Percentiles rank a stretch among this genome's conserved stretches.
Evolutionary conservation across 2,797 vertebrate species (phyloP).

Genomic region (Carapus acus): DNA sequence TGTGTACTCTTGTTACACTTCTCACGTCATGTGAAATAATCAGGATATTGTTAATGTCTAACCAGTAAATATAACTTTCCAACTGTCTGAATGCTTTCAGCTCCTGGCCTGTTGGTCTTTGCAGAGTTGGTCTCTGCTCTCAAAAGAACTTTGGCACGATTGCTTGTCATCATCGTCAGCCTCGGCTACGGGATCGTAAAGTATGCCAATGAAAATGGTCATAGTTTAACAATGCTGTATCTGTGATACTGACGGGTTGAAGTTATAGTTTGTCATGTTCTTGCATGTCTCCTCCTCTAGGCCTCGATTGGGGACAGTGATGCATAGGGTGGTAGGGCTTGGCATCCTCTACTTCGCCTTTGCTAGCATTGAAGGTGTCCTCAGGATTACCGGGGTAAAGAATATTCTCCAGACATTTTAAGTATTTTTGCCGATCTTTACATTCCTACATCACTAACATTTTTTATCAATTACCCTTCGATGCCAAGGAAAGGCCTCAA

Average conservation of each 20-base stretch:
- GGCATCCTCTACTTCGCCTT: constrained; percentile 81
- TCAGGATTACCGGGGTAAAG: constrained; percentile 83
- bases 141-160: constrained; percentile 82
- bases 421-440: no score
- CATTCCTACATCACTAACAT: no score
- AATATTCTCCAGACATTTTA: background rate
- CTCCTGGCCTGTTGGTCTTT: constrained; percentile 77
- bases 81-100: constrained; percentile 45
- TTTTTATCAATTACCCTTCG: no score
- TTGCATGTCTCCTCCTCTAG: constrained; percentile 45
- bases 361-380: constrained; percentile 78
- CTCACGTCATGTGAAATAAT: background rate
- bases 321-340: constrained; percentile 83
- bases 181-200: constrained; percentile 89
- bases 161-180: constrained; percentile 86
- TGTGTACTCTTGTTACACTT: constrained; percentile 4
- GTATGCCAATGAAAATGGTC: constrained; percentile 62
- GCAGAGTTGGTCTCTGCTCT: constrained; percentile 81
- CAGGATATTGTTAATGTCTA: background rate
- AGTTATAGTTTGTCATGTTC: background rate
- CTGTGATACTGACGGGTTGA: background rate
- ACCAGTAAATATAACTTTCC: background rate
- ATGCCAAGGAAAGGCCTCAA: no score
- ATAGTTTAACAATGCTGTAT: no score
- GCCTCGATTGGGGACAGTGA: constrained; percentile 82